Evolutionary conservation across 2,113 vertebrate genomes (phyloP), one percentile per base, ranked within the genome.

Genomic region (Rhinoptilus africanus): DNA sequence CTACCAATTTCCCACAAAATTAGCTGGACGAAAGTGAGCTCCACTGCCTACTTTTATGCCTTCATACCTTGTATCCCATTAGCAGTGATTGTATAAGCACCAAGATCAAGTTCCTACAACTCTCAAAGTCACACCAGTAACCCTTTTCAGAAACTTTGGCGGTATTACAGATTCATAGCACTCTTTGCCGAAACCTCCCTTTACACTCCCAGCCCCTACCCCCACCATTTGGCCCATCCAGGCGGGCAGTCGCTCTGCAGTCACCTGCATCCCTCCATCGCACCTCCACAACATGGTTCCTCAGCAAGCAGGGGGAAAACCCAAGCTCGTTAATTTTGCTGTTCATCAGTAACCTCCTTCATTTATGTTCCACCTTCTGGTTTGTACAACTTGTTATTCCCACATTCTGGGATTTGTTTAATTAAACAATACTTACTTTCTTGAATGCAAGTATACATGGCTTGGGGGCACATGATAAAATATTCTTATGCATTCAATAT

Each of bases 241-340:
- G 24, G 22, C 8, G 4, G 41, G 12, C 39, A 51, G 17, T 27
- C 0, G 0, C 32, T 63, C 24, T 28, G 47, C 28, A 16, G 6
- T 12, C 34, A 24, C 47, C 14, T 64, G 10, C 37, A 54, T 24
- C 27, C 39, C 21, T 48, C 26, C 7, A 3, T 11, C 34, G 51
- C 17, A 47, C 1, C 30, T 14, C 10, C 35, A 35, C 34, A 57
- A 74, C 66, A 56, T 5, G 3, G 22, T 28, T 28, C n/a, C 28
- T 59, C 20, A 32, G 14, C 26, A 41, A 28, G 9, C 18, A 53
- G 27, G 35, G 56, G 45, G 9, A 51, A 88, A 73, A 66, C 4
- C 1, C 15, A 24, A 10, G 4, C 54, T 77, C 34, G 14, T 11
- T 57, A 15, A 35, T 39, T 66, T 48, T 66, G 17, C n/a, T 22